A percentile compares a stretch with the other conserved stretches of the same genome.
Evolutionary conservation across 2,888 invertebrate species (phyloP).

Genomic region (Muschampia plurimacula): DNA sequence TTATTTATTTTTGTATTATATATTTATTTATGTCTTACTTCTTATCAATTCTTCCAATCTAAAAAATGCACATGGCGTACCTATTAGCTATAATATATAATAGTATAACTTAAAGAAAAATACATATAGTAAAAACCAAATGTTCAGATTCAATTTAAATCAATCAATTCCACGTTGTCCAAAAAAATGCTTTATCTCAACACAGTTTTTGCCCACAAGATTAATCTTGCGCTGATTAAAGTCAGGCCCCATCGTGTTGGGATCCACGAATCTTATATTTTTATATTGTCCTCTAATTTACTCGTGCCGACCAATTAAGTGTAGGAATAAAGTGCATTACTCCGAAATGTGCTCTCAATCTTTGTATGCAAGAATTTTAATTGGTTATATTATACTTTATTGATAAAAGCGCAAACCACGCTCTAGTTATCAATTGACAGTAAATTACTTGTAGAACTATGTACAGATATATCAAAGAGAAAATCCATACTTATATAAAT

Average conservation of each 20-base stretch:
- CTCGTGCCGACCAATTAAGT: conserved; percentile 74
- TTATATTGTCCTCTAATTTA: conserved; percentile 74
- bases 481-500: background rate
- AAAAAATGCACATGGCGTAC: too few relatives aligned
- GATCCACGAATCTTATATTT: conserved; percentile 54
- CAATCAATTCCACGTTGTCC: conserved; percentile 1
- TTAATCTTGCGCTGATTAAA: conserved; percentile 63
- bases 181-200: conserved; percentile 46
- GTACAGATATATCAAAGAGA: background rate
- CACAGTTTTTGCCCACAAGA: conserved; percentile 59
- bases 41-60: too few relatives aligned
- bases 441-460: background rate
- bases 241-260: conserved; percentile 60
- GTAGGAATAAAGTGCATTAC: conserved; percentile 63
- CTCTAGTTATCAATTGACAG: background rate
- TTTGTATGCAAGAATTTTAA: conserved; percentile 49
- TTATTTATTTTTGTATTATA: too few relatives aligned
- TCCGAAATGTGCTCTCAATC: conserved; percentile 59
- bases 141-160: background rate
- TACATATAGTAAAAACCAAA: background rate
- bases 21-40: too few relatives aligned
- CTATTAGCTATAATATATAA: too few relatives aligned
- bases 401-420: conserved; percentile 15
- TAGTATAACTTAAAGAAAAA: too few relatives aligned
- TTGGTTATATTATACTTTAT: conserved; percentile 44